These are phyloP conservation scores for Petroica traversi DNA, from an alignment of 2,113 vertebrate species.

Conservation along the genomic window DNA sequence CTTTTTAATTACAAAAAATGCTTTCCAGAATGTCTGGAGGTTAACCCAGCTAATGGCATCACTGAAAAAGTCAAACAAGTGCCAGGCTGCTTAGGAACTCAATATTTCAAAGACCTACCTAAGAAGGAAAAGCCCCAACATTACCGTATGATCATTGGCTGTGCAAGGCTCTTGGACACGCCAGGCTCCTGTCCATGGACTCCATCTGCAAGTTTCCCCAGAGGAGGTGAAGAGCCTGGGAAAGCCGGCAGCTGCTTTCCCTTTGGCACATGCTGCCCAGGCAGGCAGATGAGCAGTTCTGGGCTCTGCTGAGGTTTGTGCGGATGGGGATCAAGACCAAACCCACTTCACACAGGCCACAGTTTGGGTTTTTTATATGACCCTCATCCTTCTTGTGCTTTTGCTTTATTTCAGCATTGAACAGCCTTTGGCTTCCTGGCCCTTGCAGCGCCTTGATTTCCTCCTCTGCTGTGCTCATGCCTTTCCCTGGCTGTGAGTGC, in stretches of 20 bases:
- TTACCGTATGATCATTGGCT: not conserved
- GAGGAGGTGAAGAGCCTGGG: not conserved
- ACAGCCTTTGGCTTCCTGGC: not conserved
- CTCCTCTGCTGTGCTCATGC: not conserved
- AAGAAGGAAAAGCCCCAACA: not conserved
- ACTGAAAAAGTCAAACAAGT: not conserved
- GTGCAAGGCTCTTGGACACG: not conserved
- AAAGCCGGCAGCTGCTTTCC: not conserved
- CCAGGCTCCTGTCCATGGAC: not conserved
- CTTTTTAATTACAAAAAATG: not conserved
- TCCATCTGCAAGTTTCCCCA: accelerated
- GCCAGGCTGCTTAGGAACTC: not conserved
- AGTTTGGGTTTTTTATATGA: accelerated
- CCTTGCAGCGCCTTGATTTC: not conserved
- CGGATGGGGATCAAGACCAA: not conserved
- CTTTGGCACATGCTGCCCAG: not conserved
- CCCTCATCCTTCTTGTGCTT: not conserved
- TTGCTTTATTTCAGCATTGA: not conserved
- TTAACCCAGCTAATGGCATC: not conserved
- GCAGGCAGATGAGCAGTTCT: not conserved
- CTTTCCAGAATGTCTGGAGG: not conserved
- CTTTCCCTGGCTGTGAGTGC: accelerated
- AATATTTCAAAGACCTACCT: not conserved
- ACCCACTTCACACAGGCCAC: not conserved
- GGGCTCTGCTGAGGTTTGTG: not conserved